These are phyloP conservation scores for Muscicapa adusta DNA, from an alignment of 2,113 vertebrate species.

Conservation along the genomic window DNA sequence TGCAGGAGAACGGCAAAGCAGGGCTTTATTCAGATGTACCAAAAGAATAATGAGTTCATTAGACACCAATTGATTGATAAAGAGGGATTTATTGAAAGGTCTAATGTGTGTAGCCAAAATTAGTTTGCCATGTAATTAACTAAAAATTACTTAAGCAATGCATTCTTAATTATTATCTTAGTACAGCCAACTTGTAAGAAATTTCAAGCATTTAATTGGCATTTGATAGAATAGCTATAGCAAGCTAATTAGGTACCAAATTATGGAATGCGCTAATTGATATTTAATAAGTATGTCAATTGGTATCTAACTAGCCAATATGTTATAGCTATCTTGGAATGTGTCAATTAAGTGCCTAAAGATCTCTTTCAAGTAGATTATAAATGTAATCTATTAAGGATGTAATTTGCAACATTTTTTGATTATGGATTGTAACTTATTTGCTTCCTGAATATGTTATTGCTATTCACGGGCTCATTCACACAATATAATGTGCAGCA, in stretches of 20 bases:
- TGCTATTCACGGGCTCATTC: slow-evolving; percentile 12
- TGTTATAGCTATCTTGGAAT: slow-evolving; percentile 74
- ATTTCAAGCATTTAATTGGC: slow-evolving; percentile 79
- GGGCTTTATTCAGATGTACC: not conserved
- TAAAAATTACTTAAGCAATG: slow-evolving; percentile 68
- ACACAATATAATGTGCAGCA: not conserved
- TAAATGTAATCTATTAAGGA: slow-evolving; percentile 62
- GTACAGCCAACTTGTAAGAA: slow-evolving; percentile 67
- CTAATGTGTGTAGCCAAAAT: slow-evolving; percentile 70
- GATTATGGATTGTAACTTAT: slow-evolving; percentile 53
- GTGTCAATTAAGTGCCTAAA: slow-evolving; percentile 77
- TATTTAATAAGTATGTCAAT: slow-evolving; percentile 82
- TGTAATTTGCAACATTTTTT: slow-evolving; percentile 65
- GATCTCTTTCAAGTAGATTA: slow-evolving; percentile 72
- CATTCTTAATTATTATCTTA: slow-evolving; percentile 73
- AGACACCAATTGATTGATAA: slow-evolving; percentile 70
- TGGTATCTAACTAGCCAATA: slow-evolving; percentile 77
- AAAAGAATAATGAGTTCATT: slow-evolving; percentile 65
- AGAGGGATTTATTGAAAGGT: slow-evolving; percentile 63
- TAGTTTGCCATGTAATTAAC: slow-evolving; percentile 75
- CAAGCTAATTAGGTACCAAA: slow-evolving; percentile 80
- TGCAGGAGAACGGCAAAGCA: not conserved
- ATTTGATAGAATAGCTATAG: slow-evolving; percentile 78
- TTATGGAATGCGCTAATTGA: slow-evolving; percentile 77
- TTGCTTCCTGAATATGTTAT: slow-evolving; percentile 20